phyloP scores from a whole-genome alignment of 2,797 vertebrate species.

The Rhadinocentrus ornatus region DNA sequence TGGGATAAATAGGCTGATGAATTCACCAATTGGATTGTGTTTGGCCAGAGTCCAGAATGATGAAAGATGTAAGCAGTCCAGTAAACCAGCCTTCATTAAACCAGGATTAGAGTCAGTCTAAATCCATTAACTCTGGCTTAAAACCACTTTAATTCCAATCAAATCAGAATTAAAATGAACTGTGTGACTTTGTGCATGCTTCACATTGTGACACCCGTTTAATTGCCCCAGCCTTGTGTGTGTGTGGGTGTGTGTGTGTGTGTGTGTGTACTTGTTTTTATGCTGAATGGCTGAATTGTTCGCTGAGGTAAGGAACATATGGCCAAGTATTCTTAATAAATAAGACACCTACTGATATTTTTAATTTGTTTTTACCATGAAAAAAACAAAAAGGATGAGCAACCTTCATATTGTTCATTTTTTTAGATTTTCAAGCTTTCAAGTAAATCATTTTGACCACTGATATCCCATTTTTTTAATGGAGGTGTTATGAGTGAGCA shows the following conservation, averaged over 20 bases:
- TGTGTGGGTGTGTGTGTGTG: constrained; percentile 8
- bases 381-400: too few relatives aligned
- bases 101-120: constrained; percentile 88
- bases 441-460: too few relatives aligned
- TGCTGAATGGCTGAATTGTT: background rate
- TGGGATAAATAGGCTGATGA: constrained; percentile 68
- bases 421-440: too few relatives aligned
- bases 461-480: too few relatives aligned
- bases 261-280: constrained; percentile 14
- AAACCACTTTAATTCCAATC: constrained; percentile 77
- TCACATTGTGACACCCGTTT: constrained; percentile 37
- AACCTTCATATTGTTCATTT: too few relatives aligned
- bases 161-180: constrained; percentile 76
- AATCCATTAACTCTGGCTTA: constrained; percentile 77
- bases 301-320: constrained; percentile 8
- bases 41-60: constrained; percentile 82
- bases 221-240: constrained; percentile 6
- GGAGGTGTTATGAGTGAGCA: too few relatives aligned
- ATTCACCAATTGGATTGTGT: constrained; percentile 81
- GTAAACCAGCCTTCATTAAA: constrained; percentile 91
- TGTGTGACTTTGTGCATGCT: constrained; percentile 40
- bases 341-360: background rate
- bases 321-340: constrained; percentile 8
- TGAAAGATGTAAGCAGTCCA: constrained; percentile 87
- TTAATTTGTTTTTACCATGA: background rate